These are phyloP conservation scores for Caranx melampygus DNA, from an alignment of 2,113 vertebrate genomes.

Conservation along the genomic window DNA sequence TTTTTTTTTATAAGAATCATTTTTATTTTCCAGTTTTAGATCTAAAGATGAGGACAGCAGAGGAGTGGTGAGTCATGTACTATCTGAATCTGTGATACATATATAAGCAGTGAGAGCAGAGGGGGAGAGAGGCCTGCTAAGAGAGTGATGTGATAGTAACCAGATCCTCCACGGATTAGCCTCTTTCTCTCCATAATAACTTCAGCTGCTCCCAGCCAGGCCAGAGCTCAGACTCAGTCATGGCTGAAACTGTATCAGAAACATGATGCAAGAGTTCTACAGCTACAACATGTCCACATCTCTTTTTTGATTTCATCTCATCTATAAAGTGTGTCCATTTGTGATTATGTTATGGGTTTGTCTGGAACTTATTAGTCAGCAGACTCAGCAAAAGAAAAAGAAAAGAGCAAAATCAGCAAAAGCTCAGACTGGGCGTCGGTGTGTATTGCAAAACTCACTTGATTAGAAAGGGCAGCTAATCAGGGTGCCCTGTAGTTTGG, in stretches of 20 bases:
- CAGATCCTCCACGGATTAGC: slow-evolving; percentile 53
- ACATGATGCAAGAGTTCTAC: slow-evolving; percentile 6
- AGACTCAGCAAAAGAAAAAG: background rate
- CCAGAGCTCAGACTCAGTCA: slow-evolving; percentile 9
- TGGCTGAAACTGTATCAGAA: slow-evolving; percentile 14
- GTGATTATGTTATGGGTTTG: slow-evolving; percentile 6
- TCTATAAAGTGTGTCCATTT: background rate
- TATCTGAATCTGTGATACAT: slow-evolving; percentile 55
- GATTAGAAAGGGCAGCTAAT: slow-evolving; percentile 32
- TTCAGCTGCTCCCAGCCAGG: slow-evolving; percentile 35
- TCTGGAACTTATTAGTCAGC: slow-evolving; percentile 5
- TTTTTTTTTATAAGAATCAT: slow-evolving; percentile 23
- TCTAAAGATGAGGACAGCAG: slow-evolving; percentile 45
- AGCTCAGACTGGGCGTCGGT: background rate
- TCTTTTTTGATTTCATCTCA: background rate
- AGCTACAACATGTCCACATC: slow-evolving; percentile 25
- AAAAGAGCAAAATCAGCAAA: background rate
- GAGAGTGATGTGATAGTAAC: slow-evolving; percentile 60
- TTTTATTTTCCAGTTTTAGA: slow-evolving; percentile 43
- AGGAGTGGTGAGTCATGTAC: slow-evolving; percentile 63
- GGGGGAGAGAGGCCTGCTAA: slow-evolving; percentile 32
- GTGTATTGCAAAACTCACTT: slow-evolving; percentile 1
- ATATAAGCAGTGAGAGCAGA: slow-evolving; percentile 47
- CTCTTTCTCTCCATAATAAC: slow-evolving; percentile 47
- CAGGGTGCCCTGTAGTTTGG: background rate